A percentile compares a stretch with the other conserved stretches of the same genome.
These are phyloP conservation scores for Anolis apletophallus DNA, from an alignment of 2,797 vertebrate species.

Conservation along the genomic window DNA sequence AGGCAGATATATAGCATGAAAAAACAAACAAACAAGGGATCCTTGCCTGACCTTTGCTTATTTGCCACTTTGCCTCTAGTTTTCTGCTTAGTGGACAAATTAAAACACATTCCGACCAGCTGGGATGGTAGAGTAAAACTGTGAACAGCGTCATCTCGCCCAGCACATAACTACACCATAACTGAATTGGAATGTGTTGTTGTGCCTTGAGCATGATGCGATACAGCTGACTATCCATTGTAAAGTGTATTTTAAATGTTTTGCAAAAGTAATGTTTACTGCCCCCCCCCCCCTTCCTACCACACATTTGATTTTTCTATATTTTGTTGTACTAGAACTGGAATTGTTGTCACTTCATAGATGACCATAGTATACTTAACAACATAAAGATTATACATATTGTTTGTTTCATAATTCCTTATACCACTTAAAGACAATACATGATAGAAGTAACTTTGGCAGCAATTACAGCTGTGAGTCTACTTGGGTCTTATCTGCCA, in stretches of 20 bases:
- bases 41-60: not conserved
- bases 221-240: not conserved
- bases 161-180: not conserved
- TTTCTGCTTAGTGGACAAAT: not conserved
- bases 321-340: too few species aligned
- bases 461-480: too few species aligned
- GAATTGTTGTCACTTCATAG: too few species aligned
- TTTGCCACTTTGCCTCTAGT: rapidly evolving
- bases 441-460: too few species aligned
- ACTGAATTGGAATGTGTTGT: slow-evolving; percentile 4
- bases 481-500: too few species aligned
- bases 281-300: too few species aligned
- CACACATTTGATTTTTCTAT: too few species aligned
- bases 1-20: not conserved
- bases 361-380: too few species aligned
- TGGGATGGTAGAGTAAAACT: not conserved
- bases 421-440: too few species aligned
- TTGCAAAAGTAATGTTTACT: too few species aligned
- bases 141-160: slow-evolving; percentile 6
- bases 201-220: not conserved
- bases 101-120: not conserved
- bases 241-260: not conserved
- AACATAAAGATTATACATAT: too few species aligned
- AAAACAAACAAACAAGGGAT: not conserved
- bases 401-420: too few species aligned